These are phyloP conservation scores for Diplodus puntazzo DNA, from an alignment of 2,797 vertebrate species.

Conservation along the genomic window DNA sequence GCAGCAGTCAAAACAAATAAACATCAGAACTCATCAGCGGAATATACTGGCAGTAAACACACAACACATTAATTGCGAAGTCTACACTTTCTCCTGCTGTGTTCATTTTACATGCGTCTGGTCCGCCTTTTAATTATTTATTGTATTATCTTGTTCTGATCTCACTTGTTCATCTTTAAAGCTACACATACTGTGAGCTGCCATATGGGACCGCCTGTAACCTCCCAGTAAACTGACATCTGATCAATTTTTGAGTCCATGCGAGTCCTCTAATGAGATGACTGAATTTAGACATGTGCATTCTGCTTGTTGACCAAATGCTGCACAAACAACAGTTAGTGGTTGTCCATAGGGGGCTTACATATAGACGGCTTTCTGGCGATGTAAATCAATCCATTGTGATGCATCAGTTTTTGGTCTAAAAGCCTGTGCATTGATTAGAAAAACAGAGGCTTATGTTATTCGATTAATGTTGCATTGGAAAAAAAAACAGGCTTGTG, in stretches of 20 bases:
- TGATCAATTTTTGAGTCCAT: conserved; percentile 32
- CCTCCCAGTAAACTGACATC: conserved; percentile 24
- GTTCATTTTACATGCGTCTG: not conserved
- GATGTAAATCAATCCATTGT: conserved; percentile 36
- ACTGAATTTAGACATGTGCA: conserved; percentile 4
- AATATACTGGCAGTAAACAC: not conserved
- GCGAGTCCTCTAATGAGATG: conserved; percentile 12
- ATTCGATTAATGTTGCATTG: conserved; percentile 7
- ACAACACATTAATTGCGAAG: not conserved
- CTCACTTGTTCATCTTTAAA: not conserved
- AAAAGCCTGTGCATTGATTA: conserved; percentile 30
- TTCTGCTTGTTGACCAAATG: conserved; percentile 20
- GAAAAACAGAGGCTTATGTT: conserved; percentile 18
- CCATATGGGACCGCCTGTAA: not conserved
- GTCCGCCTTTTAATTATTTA: not conserved
- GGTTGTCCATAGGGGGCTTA: not conserved
- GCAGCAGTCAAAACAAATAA: conserved; percentile 1
- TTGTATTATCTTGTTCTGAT: not conserved
- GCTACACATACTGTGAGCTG: not conserved
- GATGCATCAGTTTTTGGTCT: conserved; percentile 9
- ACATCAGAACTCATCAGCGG: conserved; percentile 2
- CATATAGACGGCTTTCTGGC: conserved; percentile 12
- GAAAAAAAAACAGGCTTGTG: not conserved
- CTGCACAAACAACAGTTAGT: conserved; percentile 31
- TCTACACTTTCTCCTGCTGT: not conserved